Percentiles rank a stretch among this genome's conserved stretches.
These are phyloP conservation scores for Budorcas taxicolor DNA, from an alignment of 2,113 vertebrate genomes.

Conservation along the genomic window DNA sequence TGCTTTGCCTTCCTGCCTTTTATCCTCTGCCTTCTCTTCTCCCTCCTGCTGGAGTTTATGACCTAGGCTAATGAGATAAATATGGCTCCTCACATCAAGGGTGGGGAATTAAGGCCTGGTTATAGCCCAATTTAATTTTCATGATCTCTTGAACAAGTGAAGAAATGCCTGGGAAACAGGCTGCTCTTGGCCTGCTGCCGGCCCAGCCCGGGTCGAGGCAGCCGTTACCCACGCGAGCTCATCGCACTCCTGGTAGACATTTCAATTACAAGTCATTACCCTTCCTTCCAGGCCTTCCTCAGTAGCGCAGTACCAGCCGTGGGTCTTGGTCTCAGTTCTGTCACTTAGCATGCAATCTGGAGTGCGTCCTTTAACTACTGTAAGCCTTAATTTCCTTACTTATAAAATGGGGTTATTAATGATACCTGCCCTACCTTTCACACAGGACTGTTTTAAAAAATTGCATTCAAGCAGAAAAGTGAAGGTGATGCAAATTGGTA, in stretches of 20 bases:
- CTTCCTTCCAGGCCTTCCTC: conserved; percentile 49
- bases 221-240: conserved; percentile 58
- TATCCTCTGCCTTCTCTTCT: conserved; percentile 41
- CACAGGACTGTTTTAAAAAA: background rate
- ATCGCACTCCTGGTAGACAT: conserved; percentile 74
- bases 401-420: conserved; percentile 20
- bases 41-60: conserved; percentile 77
- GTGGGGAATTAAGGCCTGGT: conserved; percentile 73
- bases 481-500: background rate
- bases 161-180: conserved; percentile 67
- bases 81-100: conserved; percentile 74
- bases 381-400: conserved; percentile 21
- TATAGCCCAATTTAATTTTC: conserved; percentile 76
- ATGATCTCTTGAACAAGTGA: conserved; percentile 78
- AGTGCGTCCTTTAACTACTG: conserved; percentile 22
- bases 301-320: conserved; percentile 25
- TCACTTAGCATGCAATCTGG: conserved; percentile 42
- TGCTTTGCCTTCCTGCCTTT: conserved; percentile 15
- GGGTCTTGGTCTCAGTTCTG: conserved; percentile 52
- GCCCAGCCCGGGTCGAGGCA: conserved; percentile 56
- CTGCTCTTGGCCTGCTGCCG: conserved; percentile 69
- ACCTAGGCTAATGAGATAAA: conserved; percentile 75
- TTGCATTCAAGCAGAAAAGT: background rate
- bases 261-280: conserved; percentile 71
- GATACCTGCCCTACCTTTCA: background rate